Evolutionary conservation across 2,888 invertebrate species (phyloP).

Genomic region (Cylindroiulus punctatus): DNA sequence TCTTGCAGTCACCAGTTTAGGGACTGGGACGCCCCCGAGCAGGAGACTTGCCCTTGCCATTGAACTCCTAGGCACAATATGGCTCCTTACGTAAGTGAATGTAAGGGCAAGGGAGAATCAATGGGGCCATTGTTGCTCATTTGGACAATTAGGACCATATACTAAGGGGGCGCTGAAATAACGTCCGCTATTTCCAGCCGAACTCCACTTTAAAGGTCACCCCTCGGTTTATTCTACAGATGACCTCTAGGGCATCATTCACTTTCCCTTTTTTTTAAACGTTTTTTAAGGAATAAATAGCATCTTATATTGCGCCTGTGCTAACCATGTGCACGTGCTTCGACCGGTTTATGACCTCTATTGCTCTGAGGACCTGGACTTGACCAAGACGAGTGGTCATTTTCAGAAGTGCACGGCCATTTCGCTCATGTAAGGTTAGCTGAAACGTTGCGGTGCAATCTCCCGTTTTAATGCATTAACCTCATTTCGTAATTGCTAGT

Average conservation of each 20-base stretch:
- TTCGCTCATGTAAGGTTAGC: not conserved
- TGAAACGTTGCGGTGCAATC: not conserved
- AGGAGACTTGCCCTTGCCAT: not conserved
- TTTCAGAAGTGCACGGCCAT: not conserved
- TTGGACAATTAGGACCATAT: not conserved
- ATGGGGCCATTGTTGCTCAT: not conserved
- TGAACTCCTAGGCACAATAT: not conserved
- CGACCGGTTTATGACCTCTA: not conserved
- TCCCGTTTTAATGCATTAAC: not conserved
- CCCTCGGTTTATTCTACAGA: not conserved
- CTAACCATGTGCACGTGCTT: conserved; percentile 18
- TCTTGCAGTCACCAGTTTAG: not conserved
- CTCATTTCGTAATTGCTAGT: not conserved
- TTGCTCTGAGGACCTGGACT: not conserved
- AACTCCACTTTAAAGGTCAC: conserved; percentile 2
- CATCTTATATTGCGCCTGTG: not conserved
- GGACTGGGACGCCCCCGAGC: not conserved
- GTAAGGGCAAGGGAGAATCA: not conserved
- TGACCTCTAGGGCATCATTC: not conserved
- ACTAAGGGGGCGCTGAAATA: not conserved
- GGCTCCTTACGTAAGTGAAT: not conserved
- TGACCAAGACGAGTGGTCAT: not conserved
- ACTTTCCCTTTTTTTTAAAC: not conserved
- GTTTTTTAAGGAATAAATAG: not conserved
- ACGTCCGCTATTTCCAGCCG: conserved; percentile 5